Evolutionary conservation across 1,140 invertebrate genomes (phyloP), one percentile per base, ranked within the genome.

Genomic region (Lasioglossum baleicum): DNA sequence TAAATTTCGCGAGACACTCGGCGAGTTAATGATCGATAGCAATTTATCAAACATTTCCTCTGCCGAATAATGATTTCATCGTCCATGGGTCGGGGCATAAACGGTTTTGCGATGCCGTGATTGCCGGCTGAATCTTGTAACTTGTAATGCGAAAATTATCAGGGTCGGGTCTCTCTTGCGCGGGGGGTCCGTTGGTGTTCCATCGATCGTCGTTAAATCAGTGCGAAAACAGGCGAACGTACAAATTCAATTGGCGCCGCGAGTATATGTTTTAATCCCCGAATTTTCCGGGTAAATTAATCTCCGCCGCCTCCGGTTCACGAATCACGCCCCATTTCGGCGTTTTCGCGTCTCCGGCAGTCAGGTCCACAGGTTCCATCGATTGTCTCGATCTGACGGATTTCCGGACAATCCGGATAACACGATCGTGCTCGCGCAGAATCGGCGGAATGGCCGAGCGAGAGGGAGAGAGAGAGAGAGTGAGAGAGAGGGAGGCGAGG

Each of bases 381-480:
- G 65, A 77, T 75, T 83, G 75, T 86, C 78, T 83, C 81, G 63
- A 80, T 83, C 76, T 61, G 80, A 75, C 77, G 74, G 83, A 67
- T 78, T 68, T 75, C 64, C 77, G 84, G 75, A 88, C 84, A 86
- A 88, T 88, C 81, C 86, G 80, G 84, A 88, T 88, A 88, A 88
- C 81, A 76, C 80, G 83, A 85, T 80, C 75, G 80, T 75, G 81
- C 64, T 63, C 64, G 67, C 64, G 58, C 58, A 67, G 84, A 83
- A 82, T 85, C 75, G 80, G 26, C 56, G 20, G 51, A 20, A 53
- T 13, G 51, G 17, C 51, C 13, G 51, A 26, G 26, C 26, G 26
- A 26, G 26, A 26, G 26, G 26, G 26, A 26, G 26, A 26, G 26
- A 26, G 26, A 26, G 26, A 26, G 26, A 26, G 26, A 26, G 26